Base-by-base conservation (phyloP, 2,797 vertebrate species). In the Arremon brunneinucha region DNA sequence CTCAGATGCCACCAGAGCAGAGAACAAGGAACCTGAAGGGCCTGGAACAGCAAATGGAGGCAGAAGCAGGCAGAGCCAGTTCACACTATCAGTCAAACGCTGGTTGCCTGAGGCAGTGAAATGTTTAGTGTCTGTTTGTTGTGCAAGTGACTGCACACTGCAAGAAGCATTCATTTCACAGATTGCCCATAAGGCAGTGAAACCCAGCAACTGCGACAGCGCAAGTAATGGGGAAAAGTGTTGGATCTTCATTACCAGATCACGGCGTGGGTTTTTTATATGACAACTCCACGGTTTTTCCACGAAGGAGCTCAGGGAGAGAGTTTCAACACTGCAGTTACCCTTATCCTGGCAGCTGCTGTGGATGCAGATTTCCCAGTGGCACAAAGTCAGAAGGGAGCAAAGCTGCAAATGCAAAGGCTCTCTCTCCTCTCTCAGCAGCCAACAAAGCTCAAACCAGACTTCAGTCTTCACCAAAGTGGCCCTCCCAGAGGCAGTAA, bases 91-190 rank as follows among this genome's bases (percentile, higher is more conserved):
- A 83, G 75, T 82, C 81, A 96, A 95, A 83, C 27, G 23, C 41
- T 44, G 52, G 26, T 72, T 95, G 95, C 95, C 85, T 81, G 60
- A 91, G 94, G 93, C 95, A 93, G 93, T 34, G 70, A 91, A 90
- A 79, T 88, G 60, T 90, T 95, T 92, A 92, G 83, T 80, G 57
- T 71, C 70, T 96, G 69, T 84, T 94, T 95, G 92, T 95, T 97
- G 94, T 83, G 87, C 76, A 95, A 97, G 94, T 53, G 89, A 59
- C 89, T 91, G 80, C 19, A 5, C 39, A 27, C 81, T 94, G 90
- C 14, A 83, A 96, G 87, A 72, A 87, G 87, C 32, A 46, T 49
- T 86, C 77, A 50, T 78, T 94, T 91, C 68, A 87, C 82, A 95
- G 82, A 92, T 93, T 90, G 87, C 75, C 90, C 83, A 91, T 53